Conservation (phyloP, 2,888 invertebrate genomes). For the Phyllotreta cruciferae region DNA sequence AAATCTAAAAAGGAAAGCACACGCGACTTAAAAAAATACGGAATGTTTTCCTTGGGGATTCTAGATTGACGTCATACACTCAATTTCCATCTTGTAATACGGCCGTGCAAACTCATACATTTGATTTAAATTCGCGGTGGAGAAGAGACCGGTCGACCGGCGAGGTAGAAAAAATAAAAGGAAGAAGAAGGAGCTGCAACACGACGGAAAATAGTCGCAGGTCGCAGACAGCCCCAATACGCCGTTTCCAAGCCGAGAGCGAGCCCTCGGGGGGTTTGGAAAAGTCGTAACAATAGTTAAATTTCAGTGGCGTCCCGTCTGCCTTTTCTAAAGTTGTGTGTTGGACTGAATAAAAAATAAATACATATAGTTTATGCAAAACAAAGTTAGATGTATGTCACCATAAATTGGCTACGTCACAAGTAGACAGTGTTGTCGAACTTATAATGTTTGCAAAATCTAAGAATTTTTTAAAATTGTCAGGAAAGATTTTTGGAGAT, state of each 20-base stretch:
- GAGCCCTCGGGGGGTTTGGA: constrained; percentile 17
- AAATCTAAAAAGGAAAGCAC: not conserved
- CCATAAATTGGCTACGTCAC: too few relatives aligned
- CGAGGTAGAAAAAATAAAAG: constrained; percentile 8
- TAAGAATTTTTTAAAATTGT: too few relatives aligned
- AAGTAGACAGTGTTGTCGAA: too few relatives aligned
- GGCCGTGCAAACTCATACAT: constrained; percentile 23
- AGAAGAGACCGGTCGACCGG: constrained; percentile 8
- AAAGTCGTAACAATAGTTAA: constrained; percentile 25
- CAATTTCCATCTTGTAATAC: constrained; percentile 27
- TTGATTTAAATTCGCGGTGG: constrained; percentile 23
- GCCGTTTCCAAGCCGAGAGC: constrained; percentile 24
- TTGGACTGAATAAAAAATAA: too few relatives aligned
- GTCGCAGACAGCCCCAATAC: constrained; percentile 29
- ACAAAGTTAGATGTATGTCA: too few relatives aligned
- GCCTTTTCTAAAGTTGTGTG: too few relatives aligned
- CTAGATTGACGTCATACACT: constrained; percentile 23
- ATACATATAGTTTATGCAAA: too few relatives aligned
- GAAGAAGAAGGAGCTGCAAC: constrained; percentile 9
- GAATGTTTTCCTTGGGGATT: constrained; percentile 7
- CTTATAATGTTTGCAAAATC: too few relatives aligned
- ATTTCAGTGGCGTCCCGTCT: constrained; percentile 5
- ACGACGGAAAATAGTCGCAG: constrained; percentile 25
- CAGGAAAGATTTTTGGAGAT: too few relatives aligned
- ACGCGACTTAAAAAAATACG: constrained; percentile 5